phyloP scores from a whole-genome alignment of 2,888 invertebrate species.

The Epirrhoe alternata region DNA sequence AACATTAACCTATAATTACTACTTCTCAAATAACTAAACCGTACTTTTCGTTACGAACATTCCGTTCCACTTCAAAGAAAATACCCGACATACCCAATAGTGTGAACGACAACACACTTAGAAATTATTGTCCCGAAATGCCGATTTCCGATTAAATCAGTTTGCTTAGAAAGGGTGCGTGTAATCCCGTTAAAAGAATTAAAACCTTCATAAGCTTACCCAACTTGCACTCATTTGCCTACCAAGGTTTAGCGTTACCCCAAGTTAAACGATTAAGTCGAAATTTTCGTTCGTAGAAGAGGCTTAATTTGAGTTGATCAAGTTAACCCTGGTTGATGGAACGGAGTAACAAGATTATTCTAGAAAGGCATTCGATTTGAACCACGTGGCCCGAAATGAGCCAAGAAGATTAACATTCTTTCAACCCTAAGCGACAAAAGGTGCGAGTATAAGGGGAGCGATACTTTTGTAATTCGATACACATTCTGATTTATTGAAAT shows the following conservation, averaged over 20 bases:
- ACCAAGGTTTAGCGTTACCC: background rate
- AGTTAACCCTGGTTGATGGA: constrained; percentile 7
- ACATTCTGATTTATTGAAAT: constrained; percentile 83
- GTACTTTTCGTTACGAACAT: background rate
- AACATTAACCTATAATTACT: too few species aligned
- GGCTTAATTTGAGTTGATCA: constrained; percentile 1
- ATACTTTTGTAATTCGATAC: constrained; percentile 77
- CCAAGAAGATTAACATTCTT: constrained; percentile 73
- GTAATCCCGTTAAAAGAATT: constrained; percentile 39
- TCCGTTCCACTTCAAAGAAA: constrained; percentile 3
- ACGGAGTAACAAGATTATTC: constrained; percentile 53
- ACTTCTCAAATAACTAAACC: background rate
- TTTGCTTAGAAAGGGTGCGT: constrained; percentile 15
- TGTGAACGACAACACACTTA: background rate
- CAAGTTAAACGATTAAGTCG: background rate
- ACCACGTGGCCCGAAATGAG: constrained; percentile 66
- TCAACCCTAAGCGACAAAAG: constrained; percentile 66
- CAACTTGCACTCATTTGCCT: constrained; percentile 6
- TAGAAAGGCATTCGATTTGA: constrained; percentile 55
- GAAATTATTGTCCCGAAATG: constrained; percentile 10
- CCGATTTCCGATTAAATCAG: constrained; percentile 7
- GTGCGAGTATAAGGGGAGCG: constrained; percentile 55
- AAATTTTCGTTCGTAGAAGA: background rate
- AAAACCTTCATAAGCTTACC: constrained; percentile 35
- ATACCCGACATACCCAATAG: background rate